phyloP scores from a whole-genome alignment of 2,113 vertebrate genomes.

The Chlorodrepanis virens region DNA sequence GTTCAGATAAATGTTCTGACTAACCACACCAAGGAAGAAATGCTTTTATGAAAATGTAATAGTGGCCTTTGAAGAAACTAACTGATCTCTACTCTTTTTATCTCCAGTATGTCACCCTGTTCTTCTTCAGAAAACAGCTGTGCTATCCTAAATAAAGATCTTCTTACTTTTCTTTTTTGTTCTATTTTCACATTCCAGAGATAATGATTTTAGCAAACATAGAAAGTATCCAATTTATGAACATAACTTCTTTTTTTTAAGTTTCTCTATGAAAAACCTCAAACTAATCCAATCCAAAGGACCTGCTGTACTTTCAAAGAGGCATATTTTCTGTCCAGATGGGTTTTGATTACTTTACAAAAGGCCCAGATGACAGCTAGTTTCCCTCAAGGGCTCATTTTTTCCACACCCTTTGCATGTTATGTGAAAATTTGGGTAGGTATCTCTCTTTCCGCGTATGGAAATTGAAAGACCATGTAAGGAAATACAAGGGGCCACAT shows the following conservation, averaged over 20 bases:
- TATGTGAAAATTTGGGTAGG: not conserved
- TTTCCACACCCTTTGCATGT: not conserved
- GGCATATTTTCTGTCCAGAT: not conserved
- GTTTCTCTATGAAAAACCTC: not conserved
- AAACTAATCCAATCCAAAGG: not conserved
- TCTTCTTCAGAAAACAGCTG: slow-evolving; percentile 1
- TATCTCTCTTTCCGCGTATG: not conserved
- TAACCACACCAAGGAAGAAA: slow-evolving; percentile 39
- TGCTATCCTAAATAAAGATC: not conserved
- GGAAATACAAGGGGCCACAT: not conserved
- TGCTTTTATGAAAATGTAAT: slow-evolving; percentile 21
- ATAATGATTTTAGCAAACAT: not conserved
- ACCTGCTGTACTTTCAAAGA: not conserved
- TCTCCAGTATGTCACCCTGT: not conserved
- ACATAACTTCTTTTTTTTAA: not conserved
- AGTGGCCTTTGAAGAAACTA: slow-evolving; percentile 30
- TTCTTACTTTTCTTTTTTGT: not conserved
- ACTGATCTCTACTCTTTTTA: not conserved
- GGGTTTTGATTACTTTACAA: not conserved
- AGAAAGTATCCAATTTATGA: not conserved
- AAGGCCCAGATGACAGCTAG: not conserved
- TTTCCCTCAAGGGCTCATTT: not conserved
- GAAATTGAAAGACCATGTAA: not conserved
- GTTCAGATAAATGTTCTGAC: not conserved
- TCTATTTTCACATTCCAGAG: not conserved